Base-by-base conservation (phyloP, 2,113 vertebrate genomes). In the Amia ocellicauda region DNA sequence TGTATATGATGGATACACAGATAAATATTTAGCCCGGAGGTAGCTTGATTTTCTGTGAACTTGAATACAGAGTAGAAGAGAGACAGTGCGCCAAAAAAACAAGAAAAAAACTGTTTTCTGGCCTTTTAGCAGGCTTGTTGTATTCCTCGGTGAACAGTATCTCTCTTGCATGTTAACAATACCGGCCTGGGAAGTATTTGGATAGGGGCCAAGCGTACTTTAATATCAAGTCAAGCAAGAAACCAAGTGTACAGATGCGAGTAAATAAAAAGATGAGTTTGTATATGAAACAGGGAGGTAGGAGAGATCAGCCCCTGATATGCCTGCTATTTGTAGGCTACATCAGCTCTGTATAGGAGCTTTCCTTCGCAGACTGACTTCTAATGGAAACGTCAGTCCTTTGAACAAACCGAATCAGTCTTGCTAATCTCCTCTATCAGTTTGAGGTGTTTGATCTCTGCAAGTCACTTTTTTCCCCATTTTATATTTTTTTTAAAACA, bases 141-240 rank as follows among this genome's bases (percentile, higher is more conserved):
- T 55, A 53, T 47, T 55, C 60, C 53, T 24, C 10, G 41, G 40
- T 22, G 47, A 36, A 10, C 26, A 13, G 20, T 20, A 42, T 24
- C 41, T 55, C 49, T 22, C 41, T 17, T 59, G 47, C 49, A 29
- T 27, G 50, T 40, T 20, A 51, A 41, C 43, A 40, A 42, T 41
- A 55, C 72, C 54, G 68, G 74, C 71, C 69, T 81, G 80, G 80
- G 83, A 87, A 86, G 77, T 75, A 77, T 76, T 81, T 78, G 55
- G 79, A 75, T 62, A 41, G 60, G 45, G 66, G 79, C 77, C 80
- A 83, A 80, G 78, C 63, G 31, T 71, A 87, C 84, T 86, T 85
- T 86, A 81, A 78, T 72, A 79, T 81, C 73, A 85, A 87, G 70
- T 83, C 78, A 86, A 81, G 84, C 88, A 81, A 71, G 76, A 74